phyloP scores from a whole-genome alignment of 1,140 invertebrate species.

The Euglossa dilemma region DNA sequence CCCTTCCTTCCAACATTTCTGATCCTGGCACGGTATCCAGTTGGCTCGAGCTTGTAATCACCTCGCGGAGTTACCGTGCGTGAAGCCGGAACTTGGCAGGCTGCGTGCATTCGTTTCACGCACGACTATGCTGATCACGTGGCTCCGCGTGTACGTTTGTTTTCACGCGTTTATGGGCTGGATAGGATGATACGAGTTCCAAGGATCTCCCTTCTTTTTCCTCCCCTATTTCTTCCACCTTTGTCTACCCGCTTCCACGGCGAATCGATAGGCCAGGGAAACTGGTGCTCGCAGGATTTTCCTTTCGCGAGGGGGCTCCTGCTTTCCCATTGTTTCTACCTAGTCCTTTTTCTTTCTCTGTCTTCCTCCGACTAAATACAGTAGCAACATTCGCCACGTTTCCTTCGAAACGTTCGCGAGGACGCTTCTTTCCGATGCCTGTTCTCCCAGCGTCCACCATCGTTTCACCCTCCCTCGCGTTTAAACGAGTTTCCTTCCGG shows the following conservation, averaged over 20 bases:
- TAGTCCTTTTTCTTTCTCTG: background rate
- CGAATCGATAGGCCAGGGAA: background rate
- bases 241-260: background rate
- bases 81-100: slow-evolving; percentile 76
- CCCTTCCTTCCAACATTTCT: slow-evolving; percentile 17
- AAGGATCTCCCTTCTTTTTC: background rate
- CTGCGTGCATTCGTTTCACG: slow-evolving; percentile 65
- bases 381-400: background rate
- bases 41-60: slow-evolving; percentile 77
- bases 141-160: slow-evolving; percentile 14
- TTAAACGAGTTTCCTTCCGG: background rate
- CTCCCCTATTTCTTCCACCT: too few species aligned
- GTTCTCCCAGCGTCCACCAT: background rate
- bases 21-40: slow-evolving; percentile 73
- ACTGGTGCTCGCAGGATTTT: background rate
- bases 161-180: background rate
- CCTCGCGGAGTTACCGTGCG: slow-evolving; percentile 72
- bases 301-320: background rate
- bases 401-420: background rate
- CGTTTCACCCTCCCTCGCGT: background rate
- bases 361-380: background rate
- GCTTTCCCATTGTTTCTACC: background rate
- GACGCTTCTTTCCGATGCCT: background rate
- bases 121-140: slow-evolving; percentile 41
- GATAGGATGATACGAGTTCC: background rate